A percentile compares a stretch with the other conserved stretches of the same genome.
phyloP scores from a whole-genome alignment of 2,113 vertebrate species.

The Ageneiosus marmoratus region DNA sequence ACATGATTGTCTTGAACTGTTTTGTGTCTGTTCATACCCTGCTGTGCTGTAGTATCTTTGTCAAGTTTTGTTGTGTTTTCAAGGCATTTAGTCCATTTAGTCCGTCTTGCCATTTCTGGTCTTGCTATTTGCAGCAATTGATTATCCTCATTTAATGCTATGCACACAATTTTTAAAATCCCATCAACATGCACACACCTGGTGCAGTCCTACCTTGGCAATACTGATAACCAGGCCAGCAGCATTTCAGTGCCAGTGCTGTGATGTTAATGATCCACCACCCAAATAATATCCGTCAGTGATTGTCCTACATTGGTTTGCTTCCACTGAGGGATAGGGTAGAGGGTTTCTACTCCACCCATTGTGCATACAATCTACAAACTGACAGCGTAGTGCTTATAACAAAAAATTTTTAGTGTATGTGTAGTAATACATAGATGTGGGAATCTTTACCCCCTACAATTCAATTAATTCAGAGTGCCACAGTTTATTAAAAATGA shows the following conservation, averaged over 20 bases:
- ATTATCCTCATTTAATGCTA: neutral
- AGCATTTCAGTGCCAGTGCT: neutral
- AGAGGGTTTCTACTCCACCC: neutral
- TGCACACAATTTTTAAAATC: neutral
- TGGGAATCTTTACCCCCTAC: neutral
- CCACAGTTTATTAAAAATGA: neutral
- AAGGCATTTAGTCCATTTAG: neutral
- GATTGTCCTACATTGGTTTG: neutral
- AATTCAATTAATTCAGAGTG: neutral
- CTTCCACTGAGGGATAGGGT: neutral
- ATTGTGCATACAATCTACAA: neutral
- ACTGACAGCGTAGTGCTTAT: neutral
- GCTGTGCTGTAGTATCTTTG: neutral
- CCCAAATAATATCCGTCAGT: neutral
- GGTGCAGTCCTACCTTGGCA: neutral
- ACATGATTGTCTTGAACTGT: neutral
- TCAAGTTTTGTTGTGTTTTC: neutral
- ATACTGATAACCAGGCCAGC: neutral
- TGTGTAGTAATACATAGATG: neutral
- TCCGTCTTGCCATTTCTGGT: neutral
- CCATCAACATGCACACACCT: neutral
- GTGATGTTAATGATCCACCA: neutral
- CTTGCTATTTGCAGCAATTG: neutral
- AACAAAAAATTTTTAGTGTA: neutral
- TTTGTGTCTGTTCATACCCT: neutral